Conservation (phyloP, 2,888 invertebrate genomes). For the Eilema griseolum region DNA sequence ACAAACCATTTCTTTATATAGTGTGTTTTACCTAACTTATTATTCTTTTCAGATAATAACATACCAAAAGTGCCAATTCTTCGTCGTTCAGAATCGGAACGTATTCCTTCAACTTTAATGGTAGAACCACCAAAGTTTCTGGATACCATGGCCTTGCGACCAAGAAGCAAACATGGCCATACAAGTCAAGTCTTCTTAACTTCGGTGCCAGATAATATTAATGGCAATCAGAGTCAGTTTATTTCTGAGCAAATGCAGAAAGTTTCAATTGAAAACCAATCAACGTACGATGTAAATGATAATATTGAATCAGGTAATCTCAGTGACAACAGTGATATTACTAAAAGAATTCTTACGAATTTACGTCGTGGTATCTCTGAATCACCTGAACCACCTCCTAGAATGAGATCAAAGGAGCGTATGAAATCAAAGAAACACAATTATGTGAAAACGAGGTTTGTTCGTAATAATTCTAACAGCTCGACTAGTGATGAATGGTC, state of each 20-base stretch:
- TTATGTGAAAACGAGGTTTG: constrained; percentile 83
- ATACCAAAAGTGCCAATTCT: constrained; percentile 77
- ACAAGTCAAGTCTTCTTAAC: constrained; percentile 88
- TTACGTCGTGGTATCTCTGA: constrained; percentile 78
- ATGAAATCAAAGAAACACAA: constrained; percentile 79
- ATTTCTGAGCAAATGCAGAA: constrained; percentile 38
- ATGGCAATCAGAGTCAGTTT: constrained; percentile 51
- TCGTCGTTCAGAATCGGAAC: constrained; percentile 83
- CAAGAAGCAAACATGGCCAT: constrained; percentile 88
- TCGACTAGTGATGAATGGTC: constrained; percentile 86
- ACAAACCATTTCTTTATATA: not conserved
- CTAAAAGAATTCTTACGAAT: constrained; percentile 74
- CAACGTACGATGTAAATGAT: constrained; percentile 42
- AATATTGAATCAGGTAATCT: constrained; percentile 73
- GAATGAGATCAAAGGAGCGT: constrained; percentile 75
- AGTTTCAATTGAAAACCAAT: constrained; percentile 29
- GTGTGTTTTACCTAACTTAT: constrained; percentile 3
- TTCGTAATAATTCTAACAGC: constrained; percentile 79
- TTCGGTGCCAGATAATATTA: constrained; percentile 70
- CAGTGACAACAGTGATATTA: constrained; percentile 81
- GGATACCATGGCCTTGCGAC: constrained; percentile 94
- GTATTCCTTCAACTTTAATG: constrained; percentile 70
- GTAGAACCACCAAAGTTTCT: constrained; percentile 88
- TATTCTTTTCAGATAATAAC: constrained; percentile 76
- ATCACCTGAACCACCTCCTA: constrained; percentile 83